Base-by-base conservation (phyloP, 2,888 invertebrate species). In the Gymnosoma rotundatum region DNA sequence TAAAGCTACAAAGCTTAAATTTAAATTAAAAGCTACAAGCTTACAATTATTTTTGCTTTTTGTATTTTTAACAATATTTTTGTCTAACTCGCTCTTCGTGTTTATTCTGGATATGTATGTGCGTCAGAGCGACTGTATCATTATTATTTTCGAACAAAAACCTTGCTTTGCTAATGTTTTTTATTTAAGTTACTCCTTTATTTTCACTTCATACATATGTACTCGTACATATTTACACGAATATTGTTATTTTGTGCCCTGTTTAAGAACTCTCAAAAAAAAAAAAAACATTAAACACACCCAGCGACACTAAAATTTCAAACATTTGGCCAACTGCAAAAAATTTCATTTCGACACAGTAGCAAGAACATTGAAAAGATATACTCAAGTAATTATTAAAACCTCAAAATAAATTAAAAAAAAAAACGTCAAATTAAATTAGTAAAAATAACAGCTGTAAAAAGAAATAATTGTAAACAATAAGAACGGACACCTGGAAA, bases 241-340 rank as follows among this genome's bases (percentile, higher is more conserved):
- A 52, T 20, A 67, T 16, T 58, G 66, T 72, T 70, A 36, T 80
- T 74, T 63, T 56, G 0, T 61, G n/a, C 42, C 20, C 48, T 63
- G 63, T 78, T 69, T 18, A 69, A 64, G 58, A 64, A 78, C 64
- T 72, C 56, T 48, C 50, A 72, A 78, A 64, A 73, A 80, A 56
- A 45, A 52, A 72, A 78, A 64, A 73, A 80, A 56, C 54, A 52
- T 4, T 18, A 73, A 52, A 69, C 48, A 67, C 72, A 14, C 45
- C 18, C 20, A 52, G 6, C 32, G 9, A 20, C 20, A 20, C 45
- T 60, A 64, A 63, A 18, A n/a, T 64, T 42, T 50, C 52, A 60
- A 45, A 61, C 56, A n/a, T 9, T 69, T 50, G 16, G 14, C 14
- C 48, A 70, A 52, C 48, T 14, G 60, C 52, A 67, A 2, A 36